These are phyloP conservation scores for Semotilus atromaculatus DNA, from an alignment of 2,797 vertebrate genomes.

Conservation along the genomic window DNA sequence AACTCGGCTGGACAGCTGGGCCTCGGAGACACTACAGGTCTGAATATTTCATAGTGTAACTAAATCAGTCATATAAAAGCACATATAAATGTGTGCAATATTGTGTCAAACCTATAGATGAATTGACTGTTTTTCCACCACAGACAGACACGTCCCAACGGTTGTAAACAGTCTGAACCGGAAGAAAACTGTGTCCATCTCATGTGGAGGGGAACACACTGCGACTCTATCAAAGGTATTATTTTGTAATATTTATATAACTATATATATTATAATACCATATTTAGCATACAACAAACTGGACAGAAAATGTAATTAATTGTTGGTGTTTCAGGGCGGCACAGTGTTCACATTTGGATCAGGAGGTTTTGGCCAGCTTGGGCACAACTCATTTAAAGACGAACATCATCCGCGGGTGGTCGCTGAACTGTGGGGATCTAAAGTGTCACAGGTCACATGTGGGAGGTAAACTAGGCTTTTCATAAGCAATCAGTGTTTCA, in stretches of 20 bases:
- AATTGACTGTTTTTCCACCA: not conserved
- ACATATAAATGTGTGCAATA: too few relatives aligned
- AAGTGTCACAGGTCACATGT: conserved; percentile 80
- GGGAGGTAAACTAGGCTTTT: conserved; percentile 76
- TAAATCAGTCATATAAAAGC: too few relatives aligned
- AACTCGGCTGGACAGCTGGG: conserved; percentile 86
- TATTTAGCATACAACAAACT: not conserved
- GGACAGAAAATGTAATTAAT: not conserved
- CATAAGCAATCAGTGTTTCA: too few relatives aligned
- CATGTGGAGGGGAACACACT: conserved; percentile 85
- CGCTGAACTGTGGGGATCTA: conserved; percentile 76
- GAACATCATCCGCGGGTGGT: conserved; percentile 80
- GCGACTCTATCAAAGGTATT: conserved; percentile 83
- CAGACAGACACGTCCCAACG: conserved; percentile 77
- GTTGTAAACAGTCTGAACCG: conserved; percentile 67
- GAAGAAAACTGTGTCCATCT: conserved; percentile 77
- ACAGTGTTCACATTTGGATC: conserved; percentile 85
- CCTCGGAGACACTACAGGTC: conserved; percentile 82
- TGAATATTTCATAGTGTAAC: not conserved
- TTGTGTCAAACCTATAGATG: not conserved
- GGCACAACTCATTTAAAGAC: conserved; percentile 82
- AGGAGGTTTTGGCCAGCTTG: conserved; percentile 84
- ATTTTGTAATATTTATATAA: not conserved
- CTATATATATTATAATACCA: too few relatives aligned
- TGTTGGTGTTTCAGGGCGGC: conserved; percentile 73